Conservation (phyloP, 35 echinoderm and acorn worm species). For the Heliocidaris tuberculata region DNA sequence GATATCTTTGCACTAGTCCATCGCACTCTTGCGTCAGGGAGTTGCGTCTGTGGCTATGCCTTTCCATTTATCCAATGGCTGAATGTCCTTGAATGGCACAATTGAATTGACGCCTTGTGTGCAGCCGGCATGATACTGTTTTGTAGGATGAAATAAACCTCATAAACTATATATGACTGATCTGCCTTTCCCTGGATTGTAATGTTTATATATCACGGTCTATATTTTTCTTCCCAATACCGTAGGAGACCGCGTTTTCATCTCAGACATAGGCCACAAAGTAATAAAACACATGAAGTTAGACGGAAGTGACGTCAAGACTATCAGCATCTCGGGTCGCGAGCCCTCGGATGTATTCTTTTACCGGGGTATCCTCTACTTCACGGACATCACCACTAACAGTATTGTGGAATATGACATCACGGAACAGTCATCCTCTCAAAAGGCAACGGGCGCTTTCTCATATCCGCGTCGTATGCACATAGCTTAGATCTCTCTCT, state of each 20-base stretch:
- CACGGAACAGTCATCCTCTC: neutral
- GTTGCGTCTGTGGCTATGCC: too few species aligned
- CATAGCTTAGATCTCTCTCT: neutral
- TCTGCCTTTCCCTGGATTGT: too few species aligned
- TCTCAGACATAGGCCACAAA: conserved; percentile 10
- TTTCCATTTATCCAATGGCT: too few species aligned
- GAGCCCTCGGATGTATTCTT: neutral
- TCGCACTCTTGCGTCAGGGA: too few species aligned
- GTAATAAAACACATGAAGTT: neutral
- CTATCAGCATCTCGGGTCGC: neutral
- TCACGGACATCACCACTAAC: neutral
- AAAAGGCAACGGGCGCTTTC: neutral
- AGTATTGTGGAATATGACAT: neutral
- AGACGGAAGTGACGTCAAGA: neutral
- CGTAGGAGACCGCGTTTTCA: neutral
- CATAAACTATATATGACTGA: too few species aligned
- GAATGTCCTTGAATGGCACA: too few species aligned
- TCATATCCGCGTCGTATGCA: neutral
- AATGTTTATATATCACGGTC: too few species aligned
- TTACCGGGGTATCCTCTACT: neutral
- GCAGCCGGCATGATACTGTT: too few species aligned
- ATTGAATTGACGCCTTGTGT: too few species aligned
- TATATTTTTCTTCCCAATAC: neutral
- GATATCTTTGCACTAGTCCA: too few species aligned
- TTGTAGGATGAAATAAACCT: too few species aligned